phyloP scores from a whole-genome alignment of 2,113 vertebrate species.

The Egretta garzetta region DNA sequence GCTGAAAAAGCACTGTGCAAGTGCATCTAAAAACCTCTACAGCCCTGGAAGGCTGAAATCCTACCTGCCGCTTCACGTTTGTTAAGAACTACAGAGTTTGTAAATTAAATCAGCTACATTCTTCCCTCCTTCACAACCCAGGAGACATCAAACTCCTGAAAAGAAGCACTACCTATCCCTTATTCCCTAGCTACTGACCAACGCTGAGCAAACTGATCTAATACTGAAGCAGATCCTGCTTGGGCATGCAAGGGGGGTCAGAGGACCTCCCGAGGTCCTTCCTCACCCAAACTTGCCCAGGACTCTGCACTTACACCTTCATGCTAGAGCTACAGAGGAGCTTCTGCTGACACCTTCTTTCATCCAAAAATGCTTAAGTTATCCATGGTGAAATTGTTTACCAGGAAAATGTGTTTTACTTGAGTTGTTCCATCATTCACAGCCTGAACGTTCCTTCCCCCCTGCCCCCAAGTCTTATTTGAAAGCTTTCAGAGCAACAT shows the following conservation, averaged over 20 bases:
- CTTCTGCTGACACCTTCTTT: neutral
- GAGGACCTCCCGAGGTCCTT: neutral
- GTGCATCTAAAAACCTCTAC: neutral
- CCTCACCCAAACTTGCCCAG: neutral
- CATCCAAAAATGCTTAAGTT: neutral
- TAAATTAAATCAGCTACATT: neutral
- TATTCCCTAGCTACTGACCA: neutral
- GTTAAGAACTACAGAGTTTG: neutral
- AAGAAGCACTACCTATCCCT: neutral
- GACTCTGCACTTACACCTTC: neutral
- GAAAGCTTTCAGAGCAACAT: neutral
- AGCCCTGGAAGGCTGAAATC: neutral
- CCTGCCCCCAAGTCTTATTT: neutral
- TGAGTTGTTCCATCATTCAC: neutral
- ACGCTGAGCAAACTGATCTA: neutral
- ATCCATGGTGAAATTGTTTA: neutral
- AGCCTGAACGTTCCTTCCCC: neutral
- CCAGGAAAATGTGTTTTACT: neutral
- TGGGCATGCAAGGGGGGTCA: rapidly evolving
- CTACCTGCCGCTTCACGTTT: rapidly evolving
- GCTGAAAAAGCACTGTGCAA: neutral
- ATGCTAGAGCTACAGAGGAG: neutral
- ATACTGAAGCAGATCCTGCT: neutral
- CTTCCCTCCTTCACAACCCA: neutral
- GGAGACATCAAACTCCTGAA: neutral